Conservation (phyloP, 1,140 invertebrate genomes). For the Gryon sp. region DNA sequence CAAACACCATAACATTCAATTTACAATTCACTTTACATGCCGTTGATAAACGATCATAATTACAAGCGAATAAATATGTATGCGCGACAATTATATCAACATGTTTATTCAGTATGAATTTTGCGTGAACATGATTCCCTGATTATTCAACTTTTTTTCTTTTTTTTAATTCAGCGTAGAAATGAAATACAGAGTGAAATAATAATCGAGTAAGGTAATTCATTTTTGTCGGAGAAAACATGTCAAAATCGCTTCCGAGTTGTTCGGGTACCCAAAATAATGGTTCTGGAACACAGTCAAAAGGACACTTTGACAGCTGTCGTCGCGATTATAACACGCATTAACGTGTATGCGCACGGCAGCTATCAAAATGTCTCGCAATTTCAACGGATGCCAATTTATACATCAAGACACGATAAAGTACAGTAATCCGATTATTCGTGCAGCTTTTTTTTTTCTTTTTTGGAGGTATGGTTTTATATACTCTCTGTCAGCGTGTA, state of each 20-base stretch:
- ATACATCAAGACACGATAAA: constrained; percentile 35
- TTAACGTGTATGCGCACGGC: constrained; percentile 29
- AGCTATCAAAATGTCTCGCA: constrained; percentile 45
- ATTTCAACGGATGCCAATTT: constrained; percentile 39
- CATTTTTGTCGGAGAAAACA: constrained; percentile 3
- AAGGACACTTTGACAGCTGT: constrained; percentile 45
- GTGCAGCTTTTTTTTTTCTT: constrained; percentile 9
- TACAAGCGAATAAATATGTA: constrained; percentile 23
- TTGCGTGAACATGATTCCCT: too few species aligned
- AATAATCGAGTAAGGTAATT: neutral
- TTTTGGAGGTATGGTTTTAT: too few species aligned
- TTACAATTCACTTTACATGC: constrained; percentile 36
- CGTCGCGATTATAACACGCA: constrained; percentile 37
- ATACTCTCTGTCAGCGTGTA: neutral
- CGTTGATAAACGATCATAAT: constrained; percentile 31
- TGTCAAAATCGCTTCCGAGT: neutral
- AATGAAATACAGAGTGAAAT: too few species aligned
- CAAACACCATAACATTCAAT: constrained; percentile 41
- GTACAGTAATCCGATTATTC: constrained; percentile 45
- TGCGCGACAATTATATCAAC: constrained; percentile 5
- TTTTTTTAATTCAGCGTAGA: too few species aligned
- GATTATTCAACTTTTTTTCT: too few species aligned
- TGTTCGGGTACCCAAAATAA: constrained; percentile 7
- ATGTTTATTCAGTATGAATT: constrained; percentile 21
- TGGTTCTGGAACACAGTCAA: constrained; percentile 1